These are phyloP conservation scores for Brachionus asplanchnoidis DNA, from an alignment of 1,140 invertebrate genomes.

Conservation along the genomic window DNA sequence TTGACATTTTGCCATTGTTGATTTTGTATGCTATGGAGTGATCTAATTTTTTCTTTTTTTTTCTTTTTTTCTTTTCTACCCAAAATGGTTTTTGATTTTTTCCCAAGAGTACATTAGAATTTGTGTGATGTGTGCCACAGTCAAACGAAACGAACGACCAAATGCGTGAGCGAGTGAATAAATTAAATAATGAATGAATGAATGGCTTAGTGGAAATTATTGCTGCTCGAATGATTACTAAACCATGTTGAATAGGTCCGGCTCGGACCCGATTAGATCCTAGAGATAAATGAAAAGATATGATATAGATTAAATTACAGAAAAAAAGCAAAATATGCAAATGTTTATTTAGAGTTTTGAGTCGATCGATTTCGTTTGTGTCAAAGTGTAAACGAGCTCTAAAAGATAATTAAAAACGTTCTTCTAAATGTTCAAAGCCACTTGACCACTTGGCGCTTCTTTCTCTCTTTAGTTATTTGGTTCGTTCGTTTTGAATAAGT, in stretches of 20 bases:
- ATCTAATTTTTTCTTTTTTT: not conserved
- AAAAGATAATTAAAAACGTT: slow-evolving; percentile 8
- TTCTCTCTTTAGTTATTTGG: not conserved
- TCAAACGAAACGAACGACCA: not conserved
- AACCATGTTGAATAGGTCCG: not conserved
- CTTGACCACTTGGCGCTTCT: not conserved
- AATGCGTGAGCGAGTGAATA: too few species aligned
- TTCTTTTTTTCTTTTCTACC: not conserved
- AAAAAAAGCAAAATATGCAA: not conserved
- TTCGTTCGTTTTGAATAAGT: not conserved
- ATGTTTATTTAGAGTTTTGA: not conserved
- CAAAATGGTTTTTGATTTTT: not conserved
- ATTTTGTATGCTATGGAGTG: not conserved
- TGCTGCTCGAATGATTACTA: not conserved
- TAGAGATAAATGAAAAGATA: not conserved
- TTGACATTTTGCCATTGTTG: not conserved
- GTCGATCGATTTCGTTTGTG: not conserved
- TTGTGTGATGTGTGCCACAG: too few species aligned
- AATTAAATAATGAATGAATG: too few species aligned
- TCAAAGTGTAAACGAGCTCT: not conserved
- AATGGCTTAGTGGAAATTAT: not conserved
- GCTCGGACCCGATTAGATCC: not conserved
- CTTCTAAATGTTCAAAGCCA: not conserved
- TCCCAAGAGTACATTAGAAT: not conserved
- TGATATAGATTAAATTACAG: not conserved